Evolutionary conservation across 2,113 vertebrate species (phyloP).

Genomic region (Prionailurus viverrinus): DNA sequence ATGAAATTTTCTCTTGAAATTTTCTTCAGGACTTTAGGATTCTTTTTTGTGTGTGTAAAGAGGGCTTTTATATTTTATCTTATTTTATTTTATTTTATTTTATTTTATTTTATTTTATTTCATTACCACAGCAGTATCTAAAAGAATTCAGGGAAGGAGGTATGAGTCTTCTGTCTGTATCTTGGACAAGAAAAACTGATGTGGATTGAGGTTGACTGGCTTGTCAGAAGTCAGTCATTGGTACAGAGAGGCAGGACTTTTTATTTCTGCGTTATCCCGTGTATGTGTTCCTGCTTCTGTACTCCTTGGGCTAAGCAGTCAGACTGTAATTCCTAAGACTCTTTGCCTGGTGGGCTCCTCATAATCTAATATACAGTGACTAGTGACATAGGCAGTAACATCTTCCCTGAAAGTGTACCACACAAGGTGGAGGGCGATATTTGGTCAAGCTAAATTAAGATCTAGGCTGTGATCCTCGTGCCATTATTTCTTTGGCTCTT

Average conservation of each 20-base stretch:
- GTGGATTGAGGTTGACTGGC: background rate
- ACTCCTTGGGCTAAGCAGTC: background rate
- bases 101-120: background rate
- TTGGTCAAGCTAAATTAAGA: background rate
- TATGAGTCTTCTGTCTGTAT: background rate
- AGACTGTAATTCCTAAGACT: background rate
- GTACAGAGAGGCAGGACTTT: background rate
- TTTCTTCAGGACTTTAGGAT: constrained; percentile 31
- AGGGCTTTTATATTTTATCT: background rate
- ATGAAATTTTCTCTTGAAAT: constrained; percentile 62
- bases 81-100: background rate
- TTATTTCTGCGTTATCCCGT: background rate
- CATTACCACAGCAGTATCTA: background rate
- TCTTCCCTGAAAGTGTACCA: background rate
- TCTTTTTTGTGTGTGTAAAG: background rate
- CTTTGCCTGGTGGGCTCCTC: background rate
- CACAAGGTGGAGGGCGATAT: background rate
- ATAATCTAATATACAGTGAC: background rate
- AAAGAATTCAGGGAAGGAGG: constrained; percentile 3
- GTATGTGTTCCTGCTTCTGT: background rate
- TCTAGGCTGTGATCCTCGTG: background rate
- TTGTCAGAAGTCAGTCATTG: background rate
- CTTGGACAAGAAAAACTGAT: background rate
- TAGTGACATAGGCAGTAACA: background rate
- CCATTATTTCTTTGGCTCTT: background rate